Conservation (phyloP, 2,888 invertebrate genomes). For the Cremastinae sp. region DNA sequence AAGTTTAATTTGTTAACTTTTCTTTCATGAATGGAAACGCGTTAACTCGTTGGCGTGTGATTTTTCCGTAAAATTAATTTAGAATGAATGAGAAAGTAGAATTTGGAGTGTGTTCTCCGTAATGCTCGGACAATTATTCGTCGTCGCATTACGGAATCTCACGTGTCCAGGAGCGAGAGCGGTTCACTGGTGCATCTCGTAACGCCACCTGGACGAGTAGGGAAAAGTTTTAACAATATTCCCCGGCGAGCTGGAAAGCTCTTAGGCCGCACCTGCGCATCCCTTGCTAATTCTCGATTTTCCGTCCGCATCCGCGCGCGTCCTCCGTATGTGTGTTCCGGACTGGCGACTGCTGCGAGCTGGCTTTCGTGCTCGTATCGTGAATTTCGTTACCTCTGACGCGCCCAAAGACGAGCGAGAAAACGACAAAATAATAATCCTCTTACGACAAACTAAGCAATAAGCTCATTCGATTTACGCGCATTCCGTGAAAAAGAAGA, state of each 20-base stretch:
- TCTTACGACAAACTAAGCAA: slow-evolving; percentile 62
- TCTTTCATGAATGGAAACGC: no score
- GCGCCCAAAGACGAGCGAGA: slow-evolving; percentile 9
- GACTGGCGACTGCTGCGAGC: slow-evolving; percentile 19
- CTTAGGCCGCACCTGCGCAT: slow-evolving; percentile 37
- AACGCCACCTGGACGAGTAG: slow-evolving; percentile 48
- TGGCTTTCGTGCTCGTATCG: slow-evolving; percentile 12
- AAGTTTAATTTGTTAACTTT: no score
- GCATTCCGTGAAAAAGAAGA: slow-evolving; percentile 69
- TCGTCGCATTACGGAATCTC: slow-evolving; percentile 17
- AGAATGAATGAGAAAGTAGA: no score
- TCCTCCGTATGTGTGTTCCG: background rate
- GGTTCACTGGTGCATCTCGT: slow-evolving; percentile 32
- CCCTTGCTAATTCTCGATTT: slow-evolving; percentile 56
- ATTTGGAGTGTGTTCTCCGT: no score
- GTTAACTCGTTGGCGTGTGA: no score
- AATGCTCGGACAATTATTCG: slow-evolving; percentile 34
- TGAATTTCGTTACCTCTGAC: slow-evolving; percentile 33
- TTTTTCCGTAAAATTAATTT: no score
- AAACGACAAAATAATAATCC: slow-evolving; percentile 65
- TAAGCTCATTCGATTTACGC: slow-evolving; percentile 46
- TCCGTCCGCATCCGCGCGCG: slow-evolving; percentile 27
- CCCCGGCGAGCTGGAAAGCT: no score
- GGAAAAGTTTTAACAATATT: slow-evolving; percentile 52
- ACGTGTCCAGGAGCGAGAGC: slow-evolving; percentile 7